A percentile compares a stretch with the other conserved stretches of the same genome.
These are phyloP conservation scores for Lepidurus apus DNA, from an alignment of 1,140 invertebrate species.

Conservation along the genomic window DNA sequence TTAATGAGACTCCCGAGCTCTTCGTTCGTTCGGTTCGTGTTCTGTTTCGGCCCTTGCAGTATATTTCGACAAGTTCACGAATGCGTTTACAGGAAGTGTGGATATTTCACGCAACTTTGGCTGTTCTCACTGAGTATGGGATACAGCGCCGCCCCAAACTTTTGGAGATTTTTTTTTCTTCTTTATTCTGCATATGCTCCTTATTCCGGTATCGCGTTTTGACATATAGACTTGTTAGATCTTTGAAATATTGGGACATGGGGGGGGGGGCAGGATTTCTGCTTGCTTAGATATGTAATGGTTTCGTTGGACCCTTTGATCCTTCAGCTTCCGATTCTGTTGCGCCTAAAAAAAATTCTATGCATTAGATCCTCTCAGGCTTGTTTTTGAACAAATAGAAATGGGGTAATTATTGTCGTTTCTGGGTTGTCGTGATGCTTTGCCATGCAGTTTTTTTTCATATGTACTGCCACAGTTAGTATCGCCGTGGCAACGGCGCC, in stretches of 20 bases:
- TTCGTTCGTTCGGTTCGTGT: neutral
- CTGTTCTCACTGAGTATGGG: neutral
- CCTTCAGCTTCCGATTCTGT: neutral
- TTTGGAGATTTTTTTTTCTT: no score
- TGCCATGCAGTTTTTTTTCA: neutral
- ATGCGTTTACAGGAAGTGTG: neutral
- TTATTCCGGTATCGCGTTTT: no score
- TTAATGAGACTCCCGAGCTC: slow-evolving; percentile 2
- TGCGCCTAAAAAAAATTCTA: neutral
- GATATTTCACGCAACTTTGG: neutral
- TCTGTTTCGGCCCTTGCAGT: neutral
- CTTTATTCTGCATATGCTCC: no score
- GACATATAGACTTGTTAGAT: no score
- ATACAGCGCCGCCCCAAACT: no score
- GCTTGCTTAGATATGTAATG: slow-evolving; percentile 8
- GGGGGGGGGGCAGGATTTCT: neutral
- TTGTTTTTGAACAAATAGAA: neutral
- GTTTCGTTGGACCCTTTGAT: neutral
- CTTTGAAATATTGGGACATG: no score
- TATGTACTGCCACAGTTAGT: neutral
- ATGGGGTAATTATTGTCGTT: neutral
- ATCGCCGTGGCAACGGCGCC: neutral
- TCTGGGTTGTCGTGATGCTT: neutral
- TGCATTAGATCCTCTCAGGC: neutral
- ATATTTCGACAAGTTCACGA: neutral